Evolutionary conservation across 2,888 invertebrate genomes (phyloP).

Genomic region (Tenthredo notha): DNA sequence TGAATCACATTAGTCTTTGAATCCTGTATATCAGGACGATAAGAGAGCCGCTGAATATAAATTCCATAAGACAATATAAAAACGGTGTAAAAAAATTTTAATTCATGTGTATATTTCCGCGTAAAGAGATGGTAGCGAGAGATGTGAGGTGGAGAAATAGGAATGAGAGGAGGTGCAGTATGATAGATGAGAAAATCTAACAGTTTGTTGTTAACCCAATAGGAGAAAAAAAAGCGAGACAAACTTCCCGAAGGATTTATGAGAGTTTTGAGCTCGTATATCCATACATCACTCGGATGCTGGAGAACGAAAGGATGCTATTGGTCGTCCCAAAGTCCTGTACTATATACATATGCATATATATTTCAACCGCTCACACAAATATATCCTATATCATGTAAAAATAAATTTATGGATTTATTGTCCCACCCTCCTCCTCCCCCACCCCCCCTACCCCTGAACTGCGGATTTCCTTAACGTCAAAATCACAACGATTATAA

Average conservation of each 20-base stretch:
- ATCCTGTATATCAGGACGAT: too few relatives aligned
- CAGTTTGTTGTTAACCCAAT: constrained; percentile 51
- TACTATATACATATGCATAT: background rate
- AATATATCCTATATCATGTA: background rate
- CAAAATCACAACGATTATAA: constrained; percentile 25
- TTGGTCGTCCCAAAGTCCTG: constrained; percentile 36
- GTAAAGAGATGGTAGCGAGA: background rate
- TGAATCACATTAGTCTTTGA: too few relatives aligned
- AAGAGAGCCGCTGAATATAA: background rate
- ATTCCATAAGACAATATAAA: background rate
- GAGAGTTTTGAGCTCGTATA: constrained; percentile 54
- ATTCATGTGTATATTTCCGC: background rate
- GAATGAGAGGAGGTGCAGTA: background rate
- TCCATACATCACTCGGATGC: constrained; percentile 53
- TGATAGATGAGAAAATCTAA: constrained; percentile 52
- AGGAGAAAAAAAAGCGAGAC: constrained; percentile 52
- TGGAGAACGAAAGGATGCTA: constrained; percentile 33
- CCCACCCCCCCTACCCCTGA: too few relatives aligned
- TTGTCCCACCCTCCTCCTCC: too few relatives aligned
- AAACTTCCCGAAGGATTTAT: constrained; percentile 54
- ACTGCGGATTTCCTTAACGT: constrained; percentile 28
- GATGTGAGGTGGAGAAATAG: background rate
- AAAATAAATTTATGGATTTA: constrained; percentile 21
- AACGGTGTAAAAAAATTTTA: background rate
- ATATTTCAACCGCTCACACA: background rate